phyloP scores from a whole-genome alignment of 2,113 vertebrate species.

The Tachysurus fulvidraco region DNA sequence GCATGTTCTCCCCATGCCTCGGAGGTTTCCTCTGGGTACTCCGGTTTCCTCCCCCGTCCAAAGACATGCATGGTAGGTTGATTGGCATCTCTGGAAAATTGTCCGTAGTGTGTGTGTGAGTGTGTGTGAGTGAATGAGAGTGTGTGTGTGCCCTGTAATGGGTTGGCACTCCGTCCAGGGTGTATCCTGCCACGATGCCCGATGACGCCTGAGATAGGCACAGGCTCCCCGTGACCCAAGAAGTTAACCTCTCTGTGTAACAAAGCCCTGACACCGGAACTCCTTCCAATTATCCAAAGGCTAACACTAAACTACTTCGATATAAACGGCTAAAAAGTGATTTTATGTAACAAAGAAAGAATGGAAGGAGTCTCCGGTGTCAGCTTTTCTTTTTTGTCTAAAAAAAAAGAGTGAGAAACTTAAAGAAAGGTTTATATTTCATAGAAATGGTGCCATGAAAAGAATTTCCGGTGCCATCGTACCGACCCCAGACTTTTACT shows the following conservation, averaged over 20 bases:
- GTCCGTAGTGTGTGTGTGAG: too few relatives aligned
- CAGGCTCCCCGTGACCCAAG: too few relatives aligned
- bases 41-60: too few relatives aligned
- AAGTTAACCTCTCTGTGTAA: background rate
- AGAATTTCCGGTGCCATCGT: background rate
- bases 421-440: background rate
- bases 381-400: background rate
- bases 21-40: too few relatives aligned
- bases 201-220: too few relatives aligned
- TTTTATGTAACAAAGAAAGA: background rate
- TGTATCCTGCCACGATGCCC: too few relatives aligned
- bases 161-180: too few relatives aligned
- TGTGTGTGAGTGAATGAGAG: too few relatives aligned
- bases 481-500: background rate
- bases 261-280: background rate
- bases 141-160: too few relatives aligned
- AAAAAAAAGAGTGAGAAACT: background rate
- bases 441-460: background rate
- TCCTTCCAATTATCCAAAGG: background rate
- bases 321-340: background rate
- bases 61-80: too few relatives aligned
- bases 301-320: background rate
- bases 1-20: too few relatives aligned
- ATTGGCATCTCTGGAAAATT: too few relatives aligned
- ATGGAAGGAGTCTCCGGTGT: background rate